Evolutionary conservation across 2,113 vertebrate species (phyloP).

Genomic region (Cygnus buccinator): DNA sequence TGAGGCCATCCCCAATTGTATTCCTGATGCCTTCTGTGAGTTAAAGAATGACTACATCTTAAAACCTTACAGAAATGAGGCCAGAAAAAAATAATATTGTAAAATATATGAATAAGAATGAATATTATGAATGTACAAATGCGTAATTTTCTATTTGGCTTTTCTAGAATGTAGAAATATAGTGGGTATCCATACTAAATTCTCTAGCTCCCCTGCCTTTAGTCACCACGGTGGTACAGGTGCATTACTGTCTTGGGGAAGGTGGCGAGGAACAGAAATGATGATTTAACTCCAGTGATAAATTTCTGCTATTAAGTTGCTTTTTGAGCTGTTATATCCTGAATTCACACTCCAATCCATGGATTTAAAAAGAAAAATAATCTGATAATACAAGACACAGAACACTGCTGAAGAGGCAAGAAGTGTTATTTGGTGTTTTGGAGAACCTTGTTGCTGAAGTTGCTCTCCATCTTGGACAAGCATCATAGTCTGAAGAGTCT

Average conservation of each 20-base stretch:
- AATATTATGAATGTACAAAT: neutral
- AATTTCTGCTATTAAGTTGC: neutral
- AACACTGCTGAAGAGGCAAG: neutral
- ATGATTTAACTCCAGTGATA: neutral
- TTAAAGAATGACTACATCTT: neutral
- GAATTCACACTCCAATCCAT: neutral
- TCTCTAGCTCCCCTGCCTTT: neutral
- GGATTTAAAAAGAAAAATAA: neutral
- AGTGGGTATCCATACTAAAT: neutral
- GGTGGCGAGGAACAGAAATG: neutral
- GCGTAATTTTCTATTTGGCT: neutral
- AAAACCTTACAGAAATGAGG: neutral
- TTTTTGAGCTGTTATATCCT: neutral
- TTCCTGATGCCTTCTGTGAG: neutral
- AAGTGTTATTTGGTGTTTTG: neutral
- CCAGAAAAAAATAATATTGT: neutral
- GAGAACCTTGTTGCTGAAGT: neutral
- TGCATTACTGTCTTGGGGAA: no score
- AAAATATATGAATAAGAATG: neutral
- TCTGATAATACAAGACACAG: neutral
- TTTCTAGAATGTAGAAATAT: neutral
- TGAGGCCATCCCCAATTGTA: neutral
- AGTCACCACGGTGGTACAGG: neutral
- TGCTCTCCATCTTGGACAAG: neutral
- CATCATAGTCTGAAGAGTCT: neutral